Conservation (phyloP, 1,140 invertebrate species). For the Conus betulinus region DNA sequence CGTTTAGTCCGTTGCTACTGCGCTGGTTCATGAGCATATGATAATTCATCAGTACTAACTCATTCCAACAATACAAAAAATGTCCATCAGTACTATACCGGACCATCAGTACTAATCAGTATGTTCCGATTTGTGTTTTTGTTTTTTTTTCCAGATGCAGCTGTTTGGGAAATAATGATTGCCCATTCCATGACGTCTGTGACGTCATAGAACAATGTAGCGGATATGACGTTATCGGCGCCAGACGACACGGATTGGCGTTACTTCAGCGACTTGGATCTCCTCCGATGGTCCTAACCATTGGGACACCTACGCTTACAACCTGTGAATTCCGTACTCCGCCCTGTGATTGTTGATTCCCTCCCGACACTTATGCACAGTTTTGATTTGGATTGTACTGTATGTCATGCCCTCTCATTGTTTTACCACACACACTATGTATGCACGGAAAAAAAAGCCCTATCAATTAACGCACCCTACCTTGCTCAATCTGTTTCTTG, state of each 20-base stretch:
- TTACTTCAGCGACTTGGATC: background rate
- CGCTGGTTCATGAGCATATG: too few species aligned
- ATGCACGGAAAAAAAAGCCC: background rate
- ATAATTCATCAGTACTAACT: too few species aligned
- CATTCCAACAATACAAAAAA: too few species aligned
- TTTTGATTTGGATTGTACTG: background rate
- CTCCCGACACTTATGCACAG: slow-evolving; percentile 22
- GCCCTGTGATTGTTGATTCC: slow-evolving; percentile 27
- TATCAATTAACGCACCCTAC: background rate
- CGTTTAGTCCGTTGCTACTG: too few species aligned
- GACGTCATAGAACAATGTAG: background rate
- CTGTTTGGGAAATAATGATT: slow-evolving; percentile 33
- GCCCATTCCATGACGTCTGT: background rate
- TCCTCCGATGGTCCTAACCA: slow-evolving; percentile 14
- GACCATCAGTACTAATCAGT: too few species aligned
- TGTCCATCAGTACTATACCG: too few species aligned
- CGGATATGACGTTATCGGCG: background rate
- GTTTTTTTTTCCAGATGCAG: slow-evolving; percentile 33
- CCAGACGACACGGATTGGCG: background rate
- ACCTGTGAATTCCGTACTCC: slow-evolving; percentile 2
- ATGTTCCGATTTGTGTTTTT: background rate
- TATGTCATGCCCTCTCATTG: background rate
- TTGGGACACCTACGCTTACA: slow-evolving; percentile 17
- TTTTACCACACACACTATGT: background rate
- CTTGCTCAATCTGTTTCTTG: background rate